Evolutionary conservation across 1,140 invertebrate genomes (phyloP), one percentile per base, ranked within the genome.

Genomic region (Mamestra configurata): DNA sequence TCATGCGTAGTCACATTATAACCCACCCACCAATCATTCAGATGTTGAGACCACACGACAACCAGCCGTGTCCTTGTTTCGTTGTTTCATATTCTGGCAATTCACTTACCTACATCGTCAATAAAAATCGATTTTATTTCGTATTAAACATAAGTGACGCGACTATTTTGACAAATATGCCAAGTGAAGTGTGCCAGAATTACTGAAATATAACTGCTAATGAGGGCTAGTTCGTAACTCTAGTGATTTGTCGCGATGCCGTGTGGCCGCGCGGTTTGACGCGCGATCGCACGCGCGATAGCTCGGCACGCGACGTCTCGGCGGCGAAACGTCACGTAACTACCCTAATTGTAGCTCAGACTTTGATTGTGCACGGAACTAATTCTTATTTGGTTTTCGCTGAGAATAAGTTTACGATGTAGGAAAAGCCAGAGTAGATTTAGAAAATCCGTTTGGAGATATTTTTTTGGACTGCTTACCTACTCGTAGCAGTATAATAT

Each of bases 201-300:
- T 73, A 73, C 72, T 87, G 82, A 91, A 89, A 84, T 88, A 88
- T 86, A 31, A 80, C 75, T 77, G 83, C 87, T 92, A 92, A 92
- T 92, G 90, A 91, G 90, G 61, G 77, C 81, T 80, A 77, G 81
- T 86, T 83, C 82, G 86, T 91, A 89, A 90, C 90, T 82, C 82
- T 71, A 87, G 89, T 91, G 89, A 92, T 91, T 91, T 91, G 90
- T 89, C 87, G 88, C 82, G 35, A n/a, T 90, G 82, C 83, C 89
- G 88, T 90, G 90, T 79, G 66, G 13, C 51, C 35, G 75, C 49
- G 78, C 81, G 84, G 81, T 83, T 80, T 75, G 43, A 77, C 59
- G 76, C 59, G 79, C 82, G 88, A 91, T 90, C 79, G 82, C 76
- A 76, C 80, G 82, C 68, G 71, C 77, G 82, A 83, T 85, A 83